Evolutionary conservation across 2,888 invertebrate genomes (phyloP).

Genomic region (Bursaphelenchus okinawaensis): DNA sequence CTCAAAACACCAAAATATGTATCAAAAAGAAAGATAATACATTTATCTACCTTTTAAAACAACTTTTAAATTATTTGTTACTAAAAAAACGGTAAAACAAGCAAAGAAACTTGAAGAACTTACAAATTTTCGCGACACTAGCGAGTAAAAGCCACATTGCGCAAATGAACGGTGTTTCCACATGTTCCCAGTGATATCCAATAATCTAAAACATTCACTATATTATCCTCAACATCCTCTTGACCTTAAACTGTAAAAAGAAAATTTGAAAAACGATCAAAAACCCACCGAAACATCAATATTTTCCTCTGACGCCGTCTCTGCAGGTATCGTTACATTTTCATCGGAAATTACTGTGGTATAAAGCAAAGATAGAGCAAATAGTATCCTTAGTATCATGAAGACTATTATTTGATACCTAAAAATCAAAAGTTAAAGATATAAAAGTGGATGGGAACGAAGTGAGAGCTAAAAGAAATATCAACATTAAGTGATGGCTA

Average conservation of each 20-base stretch:
- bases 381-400: background rate
- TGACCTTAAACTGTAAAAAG: too few species aligned
- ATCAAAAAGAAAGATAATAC: too few species aligned
- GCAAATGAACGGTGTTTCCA: slow-evolving; percentile 31
- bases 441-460: too few species aligned
- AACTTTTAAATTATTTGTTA: too few species aligned
- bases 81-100: background rate
- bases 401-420: too few species aligned
- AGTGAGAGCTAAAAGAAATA: too few species aligned
- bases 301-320: too few species aligned
- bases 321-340: background rate
- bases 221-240: background rate
- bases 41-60: too few species aligned
- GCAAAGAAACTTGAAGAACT: slow-evolving; percentile 8
- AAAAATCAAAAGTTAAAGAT: too few species aligned
- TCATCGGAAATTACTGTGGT: background rate
- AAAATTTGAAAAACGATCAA: background rate
- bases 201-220: slow-evolving; percentile 24
- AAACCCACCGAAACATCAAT: background rate
- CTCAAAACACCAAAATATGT: too few species aligned
- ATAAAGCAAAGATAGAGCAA: background rate
- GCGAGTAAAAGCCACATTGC: slow-evolving; percentile 34
- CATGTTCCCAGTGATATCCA: slow-evolving; percentile 36
- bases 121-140: slow-evolving; percentile 34
- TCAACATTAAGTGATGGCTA: too few species aligned